phyloP scores from a whole-genome alignment of 92 coral and sea anemone species.

The Epizoanthus stellaris region DNA sequence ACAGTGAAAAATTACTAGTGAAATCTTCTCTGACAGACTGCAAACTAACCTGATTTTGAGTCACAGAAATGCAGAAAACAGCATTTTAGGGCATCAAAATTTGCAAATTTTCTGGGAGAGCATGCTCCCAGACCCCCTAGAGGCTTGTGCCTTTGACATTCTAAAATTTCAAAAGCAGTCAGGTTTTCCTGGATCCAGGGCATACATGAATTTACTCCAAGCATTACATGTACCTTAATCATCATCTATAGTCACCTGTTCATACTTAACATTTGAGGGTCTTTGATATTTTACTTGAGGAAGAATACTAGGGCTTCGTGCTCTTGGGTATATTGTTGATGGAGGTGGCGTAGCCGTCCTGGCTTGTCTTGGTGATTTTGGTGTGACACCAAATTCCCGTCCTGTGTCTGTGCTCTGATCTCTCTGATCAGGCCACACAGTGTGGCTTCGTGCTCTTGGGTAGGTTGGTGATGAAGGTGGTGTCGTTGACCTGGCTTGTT shows the following conservation, averaged over 20 bases:
- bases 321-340: slow-evolving; percentile 9
- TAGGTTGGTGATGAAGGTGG: neutral
- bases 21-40: too few relatives aligned
- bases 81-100: too few relatives aligned
- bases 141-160: too few relatives aligned
- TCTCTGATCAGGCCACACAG: neutral
- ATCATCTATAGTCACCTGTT: slow-evolving; percentile 17
- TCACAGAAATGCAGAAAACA: too few relatives aligned
- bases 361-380: neutral
- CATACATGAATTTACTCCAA: too few relatives aligned
- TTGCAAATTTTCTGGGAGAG: too few relatives aligned
- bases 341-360: neutral
- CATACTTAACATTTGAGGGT: neutral
- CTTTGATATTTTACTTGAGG: neutral
- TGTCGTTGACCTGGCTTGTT: neutral
- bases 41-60: too few relatives aligned
- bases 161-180: too few relatives aligned
- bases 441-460: neutral
- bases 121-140: too few relatives aligned
- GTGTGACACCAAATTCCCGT: neutral
- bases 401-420: neutral
- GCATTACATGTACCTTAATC: neutral
- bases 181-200: too few relatives aligned
- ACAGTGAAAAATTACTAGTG: too few relatives aligned
- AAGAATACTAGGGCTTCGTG: neutral